Evolutionary conservation across 2,113 vertebrate species (phyloP).

Genomic region (Apodemus speciosus): DNA sequence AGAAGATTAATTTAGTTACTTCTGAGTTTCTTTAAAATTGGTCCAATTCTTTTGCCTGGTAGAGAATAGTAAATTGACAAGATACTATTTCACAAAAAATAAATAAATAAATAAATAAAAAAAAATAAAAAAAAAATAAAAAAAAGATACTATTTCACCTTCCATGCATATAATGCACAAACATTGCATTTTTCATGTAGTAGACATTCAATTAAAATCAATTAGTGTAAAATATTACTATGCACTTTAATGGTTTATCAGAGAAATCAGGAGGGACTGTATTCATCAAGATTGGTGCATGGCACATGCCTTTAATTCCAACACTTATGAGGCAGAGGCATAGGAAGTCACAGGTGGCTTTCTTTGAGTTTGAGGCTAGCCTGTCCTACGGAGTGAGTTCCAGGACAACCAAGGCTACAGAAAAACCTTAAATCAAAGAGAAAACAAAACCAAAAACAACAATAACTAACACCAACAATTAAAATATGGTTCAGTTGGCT

Average conservation of each 20-base stretch:
- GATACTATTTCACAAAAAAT: fast-evolving
- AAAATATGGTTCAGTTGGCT: not conserved
- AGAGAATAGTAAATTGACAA: not conserved
- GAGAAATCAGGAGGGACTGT: not conserved
- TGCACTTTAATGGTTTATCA: not conserved
- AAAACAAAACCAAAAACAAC: too few species aligned
- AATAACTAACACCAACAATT: not conserved
- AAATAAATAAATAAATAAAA: too few species aligned
- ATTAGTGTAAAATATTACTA: not conserved
- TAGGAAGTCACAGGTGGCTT: not conserved
- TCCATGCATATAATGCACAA: not conserved
- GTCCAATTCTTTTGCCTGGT: not conserved
- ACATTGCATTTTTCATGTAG: not conserved
- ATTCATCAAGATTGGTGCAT: not conserved
- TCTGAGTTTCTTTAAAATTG: not conserved
- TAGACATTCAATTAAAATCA: not conserved
- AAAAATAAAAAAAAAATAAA: too few species aligned
- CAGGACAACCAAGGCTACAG: not conserved
- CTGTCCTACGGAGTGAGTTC: not conserved
- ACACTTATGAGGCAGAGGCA: not conserved
- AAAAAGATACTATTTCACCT: not conserved
- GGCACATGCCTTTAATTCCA: not conserved
- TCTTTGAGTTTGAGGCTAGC: not conserved
- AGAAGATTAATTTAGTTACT: not conserved
- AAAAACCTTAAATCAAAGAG: not conserved